A percentile compares a stretch with the other conserved stretches of the same genome.
Conservation (phyloP, 2,888 invertebrate genomes). For the Dicyrtomina minuta region DNA sequence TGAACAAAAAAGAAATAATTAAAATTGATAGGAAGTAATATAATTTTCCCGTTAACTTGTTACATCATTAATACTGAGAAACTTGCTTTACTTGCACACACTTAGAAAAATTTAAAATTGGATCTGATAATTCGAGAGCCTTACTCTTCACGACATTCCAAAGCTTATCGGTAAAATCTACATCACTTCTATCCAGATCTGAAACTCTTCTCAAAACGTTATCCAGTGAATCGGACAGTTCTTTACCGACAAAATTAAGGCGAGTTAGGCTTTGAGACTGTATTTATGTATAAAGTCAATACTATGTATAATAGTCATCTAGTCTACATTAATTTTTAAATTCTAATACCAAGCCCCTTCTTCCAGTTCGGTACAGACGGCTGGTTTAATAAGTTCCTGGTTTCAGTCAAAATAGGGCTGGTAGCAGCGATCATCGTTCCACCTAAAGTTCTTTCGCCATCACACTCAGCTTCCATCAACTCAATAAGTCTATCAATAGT, state of each 20-base stretch:
- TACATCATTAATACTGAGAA: no score
- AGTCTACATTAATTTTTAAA: no score
- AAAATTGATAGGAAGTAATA: no score
- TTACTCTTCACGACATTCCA: constrained; percentile 46
- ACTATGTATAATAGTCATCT: no score
- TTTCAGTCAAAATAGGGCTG: not conserved
- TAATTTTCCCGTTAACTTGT: no score
- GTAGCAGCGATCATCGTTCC: constrained; percentile 1
- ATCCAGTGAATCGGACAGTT: constrained; percentile 46
- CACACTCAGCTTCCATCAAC: constrained; percentile 23
- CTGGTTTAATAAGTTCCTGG: constrained; percentile 31
- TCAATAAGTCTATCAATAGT: constrained; percentile 38
- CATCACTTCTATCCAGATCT: constrained; percentile 40
- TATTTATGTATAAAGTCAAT: no score
- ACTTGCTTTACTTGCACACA: no score
- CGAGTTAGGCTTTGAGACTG: no score
- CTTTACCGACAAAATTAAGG: constrained; percentile 21
- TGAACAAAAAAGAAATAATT: constrained; percentile 17
- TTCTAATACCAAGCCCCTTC: constrained; percentile 38
- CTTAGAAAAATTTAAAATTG: not conserved
- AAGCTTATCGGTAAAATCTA: constrained; percentile 48
- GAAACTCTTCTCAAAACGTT: constrained; percentile 39
- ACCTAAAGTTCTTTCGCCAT: constrained; percentile 5
- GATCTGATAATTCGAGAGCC: not conserved
- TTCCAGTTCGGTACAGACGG: constrained; percentile 40